Base-by-base conservation (phyloP, 2,113 vertebrate species). In the Nothoprocta perdicaria region DNA sequence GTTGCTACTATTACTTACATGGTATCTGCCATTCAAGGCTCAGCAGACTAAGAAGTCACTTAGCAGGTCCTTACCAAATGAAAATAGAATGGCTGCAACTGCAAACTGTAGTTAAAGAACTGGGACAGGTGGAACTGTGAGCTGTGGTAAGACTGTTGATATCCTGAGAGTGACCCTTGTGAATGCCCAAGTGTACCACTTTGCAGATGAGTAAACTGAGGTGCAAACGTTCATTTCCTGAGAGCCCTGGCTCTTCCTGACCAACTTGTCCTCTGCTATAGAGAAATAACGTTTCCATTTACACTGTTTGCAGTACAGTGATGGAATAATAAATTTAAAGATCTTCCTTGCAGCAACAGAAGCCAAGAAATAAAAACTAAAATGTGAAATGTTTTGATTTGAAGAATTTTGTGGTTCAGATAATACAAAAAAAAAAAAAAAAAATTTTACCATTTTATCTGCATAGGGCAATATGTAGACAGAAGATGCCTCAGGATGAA, bases 301-400 rank as follows among this genome's bases (percentile, higher is more conserved):
- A 35, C 14, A 31, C 10, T 73, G 8, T 80, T 88, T 84, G 31
- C 33, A 73, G 27, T 55, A 9, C 14, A 90, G 9, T 53, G 80
- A 67, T 22, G 22, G 65, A 76, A 82, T 38, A 60, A 79, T 75
- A 55, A 77, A 86, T 71, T 92, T 84, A 74, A 1, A 3, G 6
- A 29, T 90, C 29, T 81, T 62, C 31, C 40, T 65, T 62, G 16
- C 55, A 66, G 66, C 19, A 69, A 53, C 67, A 67, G 90, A 79
- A 92, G 7, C 33, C 55, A 81, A 63, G 33, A 89, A 91, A 86
- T 83, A 10, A 45, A 94, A 91, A 88, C 13, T 12, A 88, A 83
- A 81, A 72, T 43, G 18, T 75, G 62, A 65, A 84, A 19, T 91
- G 27, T 52, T 93, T 86, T 90, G 46, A 65, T 69, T 78, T 89